Base-by-base conservation (phyloP, 2,797 vertebrate genomes). In the Periparus ater region DNA sequence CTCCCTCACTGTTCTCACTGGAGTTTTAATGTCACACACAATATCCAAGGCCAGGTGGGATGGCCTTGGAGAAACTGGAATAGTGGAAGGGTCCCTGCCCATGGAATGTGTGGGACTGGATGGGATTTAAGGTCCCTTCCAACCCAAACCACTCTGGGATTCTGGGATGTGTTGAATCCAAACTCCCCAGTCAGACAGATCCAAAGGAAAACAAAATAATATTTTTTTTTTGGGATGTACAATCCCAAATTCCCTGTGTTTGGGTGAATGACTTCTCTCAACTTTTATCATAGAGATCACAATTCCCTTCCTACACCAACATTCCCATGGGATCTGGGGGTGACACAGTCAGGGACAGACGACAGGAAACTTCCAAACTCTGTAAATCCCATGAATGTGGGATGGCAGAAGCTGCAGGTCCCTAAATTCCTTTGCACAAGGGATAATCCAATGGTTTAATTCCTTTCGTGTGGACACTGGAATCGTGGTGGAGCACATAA, bases 401-500 rank as follows among this genome's bases (percentile, higher is more conserved):
- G 26, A 60, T 3, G 2, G 14, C 17, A 9, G 2, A 36, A 67
- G 65, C n/a, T 67, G 36, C 7, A 29, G 60, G 22, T 51, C 4
- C 1, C 27, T 12, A 27, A 76, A 40, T 25, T 61, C 66, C 60
- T 55, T 21, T 7, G 30, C 54, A 17, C 0, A 0, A 61, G 17
- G 77, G 17, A 29, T 57, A 73, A 73, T 17, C 22, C 40, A 45
- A 13, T 3, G 17, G 30, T 51, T 82, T 36, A 15, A 47, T 45
- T 60, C 48, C 55, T 65, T 9, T 44, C 2, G 2, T 23, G 44
- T 10, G 12, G n/a, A 10, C 21, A 4, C 10, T 0, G 5, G 19
- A 57, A 21, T 12, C 0, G 0, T 10, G 40, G 5, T 27, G 62
- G 47, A 62, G 34, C 62, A 38, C 1, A 0, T 3, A 8, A 48